Base-by-base conservation (phyloP, 1,140 invertebrate genomes). In the Drosophila willistoni region DNA sequence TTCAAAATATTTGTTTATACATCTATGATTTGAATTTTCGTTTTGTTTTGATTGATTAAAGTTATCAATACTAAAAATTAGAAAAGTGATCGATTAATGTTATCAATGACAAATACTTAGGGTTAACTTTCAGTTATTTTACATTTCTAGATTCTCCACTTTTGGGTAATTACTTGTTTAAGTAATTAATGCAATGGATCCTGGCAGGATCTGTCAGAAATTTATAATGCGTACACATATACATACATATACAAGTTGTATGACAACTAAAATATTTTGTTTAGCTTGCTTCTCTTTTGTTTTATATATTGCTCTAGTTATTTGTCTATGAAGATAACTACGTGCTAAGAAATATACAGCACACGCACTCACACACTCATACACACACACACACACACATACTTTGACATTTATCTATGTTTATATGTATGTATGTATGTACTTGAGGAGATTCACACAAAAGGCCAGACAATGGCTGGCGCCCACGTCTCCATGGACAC, bases 271-370 rank as follows among this genome's bases (percentile, higher is more conserved):
- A 47, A 63, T 64, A 42, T 62, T 25, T 67, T 64, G 55, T 33
- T 63, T 47, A 70, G 44, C 54, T 71, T 73, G 66, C 64, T 34
- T 80, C 60, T 79, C 68, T 76, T 82, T 69, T 80, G 62, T 64
- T 86, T 87, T 86, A 82, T 87, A 87, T 87, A 64, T 68, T 82
- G 64, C 68, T 72, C 42, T 64, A 60, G 77, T 64, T 69, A 60
- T 64, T 29, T 78, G 65, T 68, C 79, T 42, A 51, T n/a, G 71
- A 44, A 83, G 84, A 83, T 86, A 86, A 87, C 79, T 86, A 86
- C 83, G 83, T 86, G 83, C 83, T 89, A 89, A 80, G 84, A 86
- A 87, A 79, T 76, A 73, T 73, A 82, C 82, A 76, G 73, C 7
- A 56, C 47, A 71, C 65, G 64, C 71, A 65, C 13, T 22, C 19